A percentile compares a stretch with the other conserved stretches of the same genome.
Evolutionary conservation across 2,797 vertebrate genomes (phyloP).

Genomic region (Mormyrops attenuatus): DNA sequence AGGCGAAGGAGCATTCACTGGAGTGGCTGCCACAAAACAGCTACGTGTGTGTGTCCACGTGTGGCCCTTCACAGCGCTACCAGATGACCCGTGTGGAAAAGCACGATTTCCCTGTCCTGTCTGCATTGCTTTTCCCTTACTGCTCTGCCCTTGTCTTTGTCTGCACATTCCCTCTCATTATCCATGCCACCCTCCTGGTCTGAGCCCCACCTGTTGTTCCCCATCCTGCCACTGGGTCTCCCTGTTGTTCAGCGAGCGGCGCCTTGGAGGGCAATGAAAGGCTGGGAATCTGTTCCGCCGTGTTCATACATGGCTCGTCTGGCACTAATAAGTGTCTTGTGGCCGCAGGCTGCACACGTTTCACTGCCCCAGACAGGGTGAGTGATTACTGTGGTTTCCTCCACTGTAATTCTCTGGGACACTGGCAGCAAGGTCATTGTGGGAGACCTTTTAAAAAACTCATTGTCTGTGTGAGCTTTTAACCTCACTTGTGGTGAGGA

Average conservation of each 20-base stretch:
- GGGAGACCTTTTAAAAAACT: not conserved
- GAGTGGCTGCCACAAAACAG: not conserved
- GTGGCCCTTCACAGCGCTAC: not conserved
- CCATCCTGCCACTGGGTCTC: not conserved
- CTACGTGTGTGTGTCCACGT: not conserved
- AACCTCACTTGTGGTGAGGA: not conserved
- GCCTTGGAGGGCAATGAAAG: not conserved
- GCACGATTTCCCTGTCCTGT: not conserved
- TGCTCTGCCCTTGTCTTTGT: not conserved
- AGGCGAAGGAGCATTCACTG: not conserved
- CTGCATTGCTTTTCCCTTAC: not conserved
- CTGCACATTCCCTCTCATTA: not conserved
- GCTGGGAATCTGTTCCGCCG: not conserved
- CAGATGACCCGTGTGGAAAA: not conserved
- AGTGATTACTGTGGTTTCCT: conserved; percentile 25
- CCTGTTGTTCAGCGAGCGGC: not conserved
- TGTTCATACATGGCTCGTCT: not conserved
- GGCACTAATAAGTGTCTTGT: conserved; percentile 28
- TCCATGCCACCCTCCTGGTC: not conserved
- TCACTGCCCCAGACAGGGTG: conserved; percentile 5
- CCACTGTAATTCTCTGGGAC: not conserved
- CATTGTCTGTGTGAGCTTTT: not conserved
- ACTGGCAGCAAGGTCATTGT: not conserved
- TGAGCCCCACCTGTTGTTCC: not conserved
- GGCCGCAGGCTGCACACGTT: not conserved